Conservation (phyloP, 2,888 invertebrate genomes). For the Nemapogon koenigi region DNA sequence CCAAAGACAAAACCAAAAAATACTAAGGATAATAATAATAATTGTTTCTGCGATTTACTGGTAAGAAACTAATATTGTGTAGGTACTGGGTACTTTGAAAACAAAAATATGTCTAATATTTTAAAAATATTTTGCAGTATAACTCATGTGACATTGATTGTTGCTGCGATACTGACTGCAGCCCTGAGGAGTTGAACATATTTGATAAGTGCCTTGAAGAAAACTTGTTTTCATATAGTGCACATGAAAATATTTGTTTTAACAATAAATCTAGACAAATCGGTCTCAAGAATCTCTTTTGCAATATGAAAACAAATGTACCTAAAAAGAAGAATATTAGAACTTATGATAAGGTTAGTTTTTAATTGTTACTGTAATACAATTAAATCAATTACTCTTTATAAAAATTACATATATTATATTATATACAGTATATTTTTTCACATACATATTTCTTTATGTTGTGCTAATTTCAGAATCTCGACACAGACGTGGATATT, state of each 20-base stretch:
- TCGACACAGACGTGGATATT: conserved; percentile 18
- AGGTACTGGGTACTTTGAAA: neutral
- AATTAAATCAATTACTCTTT: neutral
- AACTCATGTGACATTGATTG: conserved; percentile 81
- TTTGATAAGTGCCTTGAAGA: conserved; percentile 66
- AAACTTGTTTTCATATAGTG: conserved; percentile 19
- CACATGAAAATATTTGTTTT: conserved; percentile 16
- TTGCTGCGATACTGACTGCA: conserved; percentile 83
- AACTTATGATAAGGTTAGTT: conserved; percentile 5
- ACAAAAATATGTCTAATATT: neutral
- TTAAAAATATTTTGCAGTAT: conserved; percentile 39
- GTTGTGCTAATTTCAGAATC: conserved; percentile 23
- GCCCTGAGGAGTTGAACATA: conserved; percentile 58
- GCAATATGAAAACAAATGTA: conserved; percentile 43
- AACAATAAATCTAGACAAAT: conserved; percentile 3
- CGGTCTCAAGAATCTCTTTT: conserved; percentile 34
- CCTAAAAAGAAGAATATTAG: conserved; percentile 27
- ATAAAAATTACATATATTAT: neutral
- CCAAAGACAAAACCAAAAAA: conserved; percentile 26
- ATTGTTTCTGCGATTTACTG: conserved; percentile 43
- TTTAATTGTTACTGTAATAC: neutral
- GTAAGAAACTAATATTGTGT: too few relatives aligned
- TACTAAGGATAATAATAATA: conserved; percentile 19
- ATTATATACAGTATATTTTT: neutral
- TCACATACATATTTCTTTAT: conserved; percentile 10